Base-by-base conservation (phyloP, 2,113 vertebrate genomes). In the Rhadina sibilatrix region DNA sequence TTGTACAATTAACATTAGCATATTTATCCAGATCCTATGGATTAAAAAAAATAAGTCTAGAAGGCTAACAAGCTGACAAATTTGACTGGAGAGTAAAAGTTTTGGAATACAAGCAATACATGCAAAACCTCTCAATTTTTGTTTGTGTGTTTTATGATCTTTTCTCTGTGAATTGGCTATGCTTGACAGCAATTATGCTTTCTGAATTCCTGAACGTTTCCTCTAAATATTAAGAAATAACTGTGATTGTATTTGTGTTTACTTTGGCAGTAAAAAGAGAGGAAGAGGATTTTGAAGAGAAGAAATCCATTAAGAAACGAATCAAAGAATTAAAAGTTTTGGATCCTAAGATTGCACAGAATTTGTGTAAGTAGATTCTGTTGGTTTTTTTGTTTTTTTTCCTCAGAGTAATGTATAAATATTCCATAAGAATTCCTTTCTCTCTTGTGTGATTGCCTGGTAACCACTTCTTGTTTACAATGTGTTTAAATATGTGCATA, bases 241-340 rank as follows among this genome's bases (percentile, higher is more conserved):
- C 35, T 28, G 9, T 82, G 30, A 53, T 22, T 57, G 11, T 84
- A 38, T 79, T 75, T 96, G 6, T 30, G 81, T 60, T 97, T 93
- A 25, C 23, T 94, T 96, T 95, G 91, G 37, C 96, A 99, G 99
- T 97, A 56, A 99, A 97, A 97, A 98, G 97, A 97, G 98, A 98
- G 84, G 98, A 99, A 24, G 98, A 99, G 9, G 98, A 98, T 90
- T 94, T 98, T 88, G 99, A 99, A 89, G 99, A 99, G 86, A 99
- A 98, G 92, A 99, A 98, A 98, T 97, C 95, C 42, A 98, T 99
- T 95, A 99, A 99, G 97, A 99, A 99, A 96, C 98, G 98, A 97
- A 99, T 99, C 95, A 99, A 99, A 96, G 98, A 99, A 97, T 98
- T 99, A 74, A 99, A 99, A 97, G 99, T 99, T 95, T 97, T 99